Conservation (phyloP, 1,140 invertebrate species). For the Chionoecetes opilio region DNA sequence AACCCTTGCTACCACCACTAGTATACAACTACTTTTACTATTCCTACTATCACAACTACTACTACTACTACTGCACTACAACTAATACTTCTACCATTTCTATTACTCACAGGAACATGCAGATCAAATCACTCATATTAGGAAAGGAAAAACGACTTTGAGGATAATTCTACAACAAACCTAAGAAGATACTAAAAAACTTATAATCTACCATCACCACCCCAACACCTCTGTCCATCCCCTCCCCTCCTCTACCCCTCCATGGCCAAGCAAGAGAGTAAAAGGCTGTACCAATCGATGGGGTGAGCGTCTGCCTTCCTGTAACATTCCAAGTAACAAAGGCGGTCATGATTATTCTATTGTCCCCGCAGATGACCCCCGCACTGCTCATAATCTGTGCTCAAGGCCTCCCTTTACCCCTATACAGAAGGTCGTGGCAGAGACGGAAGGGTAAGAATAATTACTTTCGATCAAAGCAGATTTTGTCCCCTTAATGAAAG, state of each 20-base stretch:
- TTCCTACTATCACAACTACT: neutral
- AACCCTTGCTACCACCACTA: neutral
- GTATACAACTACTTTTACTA: too few species aligned
- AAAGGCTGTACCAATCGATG: conserved; percentile 5
- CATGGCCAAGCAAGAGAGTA: neutral
- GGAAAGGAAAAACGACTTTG: too few species aligned
- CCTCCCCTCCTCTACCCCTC: neutral
- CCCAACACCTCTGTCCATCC: neutral
- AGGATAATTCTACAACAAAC: too few species aligned
- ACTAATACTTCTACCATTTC: neutral
- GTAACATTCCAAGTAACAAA: conserved; percentile 4
- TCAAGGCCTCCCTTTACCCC: neutral
- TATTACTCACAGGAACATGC: neutral
- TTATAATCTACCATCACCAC: neutral
- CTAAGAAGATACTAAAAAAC: neutral
- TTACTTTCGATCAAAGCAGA: too few species aligned
- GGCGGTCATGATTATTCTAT: conserved; percentile 5
- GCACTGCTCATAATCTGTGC: conserved; percentile 12
- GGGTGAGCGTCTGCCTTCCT: conserved; percentile 19
- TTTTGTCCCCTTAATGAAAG: neutral
- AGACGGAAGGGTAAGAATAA: too few species aligned
- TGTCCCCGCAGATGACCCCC: neutral
- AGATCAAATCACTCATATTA: too few species aligned
- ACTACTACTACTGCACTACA: conserved; percentile 2
- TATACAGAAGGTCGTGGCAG: too few species aligned